A percentile compares a stretch with the other conserved stretches of the same genome.
These are phyloP conservation scores for Ophion ventricosus DNA, from an alignment of 2,888 invertebrate species.

Conservation along the genomic window DNA sequence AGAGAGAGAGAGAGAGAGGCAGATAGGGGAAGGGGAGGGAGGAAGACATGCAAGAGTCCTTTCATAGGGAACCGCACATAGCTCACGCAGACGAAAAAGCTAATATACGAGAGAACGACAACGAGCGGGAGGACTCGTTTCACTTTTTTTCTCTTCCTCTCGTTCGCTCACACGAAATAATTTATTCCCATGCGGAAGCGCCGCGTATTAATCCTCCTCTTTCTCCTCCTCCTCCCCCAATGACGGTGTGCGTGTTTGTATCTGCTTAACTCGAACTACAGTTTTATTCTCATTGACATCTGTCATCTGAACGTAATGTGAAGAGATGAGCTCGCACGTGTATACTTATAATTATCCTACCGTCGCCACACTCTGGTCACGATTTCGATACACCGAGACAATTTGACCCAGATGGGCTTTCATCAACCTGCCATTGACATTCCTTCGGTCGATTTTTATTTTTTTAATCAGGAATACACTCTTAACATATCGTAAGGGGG, in stretches of 20 bases:
- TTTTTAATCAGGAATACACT: too few relatives aligned
- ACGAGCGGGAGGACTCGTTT: conserved; percentile 2
- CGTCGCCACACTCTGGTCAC: too few relatives aligned
- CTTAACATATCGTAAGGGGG: too few relatives aligned
- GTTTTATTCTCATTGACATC: conserved; percentile 61
- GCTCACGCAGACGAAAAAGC: conserved; percentile 4
- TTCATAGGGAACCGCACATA: conserved; percentile 1
- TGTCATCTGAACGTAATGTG: conserved; percentile 51
- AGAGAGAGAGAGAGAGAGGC: neutral
- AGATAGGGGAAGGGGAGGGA: neutral
- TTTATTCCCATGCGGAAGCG: conserved; percentile 66
- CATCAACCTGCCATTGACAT: too few relatives aligned
- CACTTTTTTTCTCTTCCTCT: neutral
- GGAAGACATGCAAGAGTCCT: conserved; percentile 29
- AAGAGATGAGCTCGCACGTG: neutral
- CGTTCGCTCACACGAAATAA: conserved; percentile 51
- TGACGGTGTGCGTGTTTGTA: conserved; percentile 22
- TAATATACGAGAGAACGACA: conserved; percentile 16
- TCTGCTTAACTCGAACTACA: conserved; percentile 31
- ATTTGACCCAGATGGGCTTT: too few relatives aligned
- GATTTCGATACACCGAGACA: too few relatives aligned
- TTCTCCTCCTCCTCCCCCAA: conserved; percentile 2
- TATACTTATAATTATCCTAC: too few relatives aligned
- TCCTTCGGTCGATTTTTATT: too few relatives aligned
- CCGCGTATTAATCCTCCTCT: conserved; percentile 61